Percentiles rank a stretch among this genome's conserved stretches.
These are phyloP conservation scores for Flabesymbios commensalis DNA, from an alignment of 2,888 invertebrate species.

Conservation along the genomic window DNA sequence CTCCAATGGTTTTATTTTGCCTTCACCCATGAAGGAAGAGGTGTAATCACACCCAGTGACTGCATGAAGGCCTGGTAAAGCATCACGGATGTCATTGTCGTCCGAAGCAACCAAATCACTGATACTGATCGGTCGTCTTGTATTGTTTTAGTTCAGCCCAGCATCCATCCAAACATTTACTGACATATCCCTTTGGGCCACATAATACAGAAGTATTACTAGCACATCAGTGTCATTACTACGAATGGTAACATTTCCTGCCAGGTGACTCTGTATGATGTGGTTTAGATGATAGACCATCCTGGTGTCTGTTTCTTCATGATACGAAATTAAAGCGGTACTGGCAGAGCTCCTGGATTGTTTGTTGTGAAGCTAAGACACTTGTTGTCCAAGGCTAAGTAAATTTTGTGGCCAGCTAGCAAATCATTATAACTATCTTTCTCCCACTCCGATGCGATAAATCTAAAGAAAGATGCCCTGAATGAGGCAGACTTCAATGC, in stretches of 20 bases:
- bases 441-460: not conserved
- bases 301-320: slow-evolving; percentile 15
- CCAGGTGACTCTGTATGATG: not conserved
- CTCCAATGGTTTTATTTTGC: not conserved
- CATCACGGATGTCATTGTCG: not conserved
- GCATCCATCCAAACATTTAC: not conserved
- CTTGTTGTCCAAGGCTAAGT: not conserved
- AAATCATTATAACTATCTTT: not conserved
- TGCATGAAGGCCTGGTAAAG: not conserved
- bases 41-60: not conserved
- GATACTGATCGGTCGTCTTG: not conserved
- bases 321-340: slow-evolving; percentile 1
- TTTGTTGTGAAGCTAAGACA: not conserved
- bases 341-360: not conserved
- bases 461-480: not conserved
- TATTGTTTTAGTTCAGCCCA: not conserved
- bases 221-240: not conserved
- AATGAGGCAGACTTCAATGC: not conserved
- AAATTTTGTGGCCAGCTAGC: not conserved
- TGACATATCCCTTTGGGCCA: not conserved
- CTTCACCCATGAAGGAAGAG: not conserved
- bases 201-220: not conserved
- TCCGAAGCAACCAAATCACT: not conserved
- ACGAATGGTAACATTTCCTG: not conserved
- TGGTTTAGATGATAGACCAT: not conserved